Conservation (phyloP, 2,797 vertebrate species). For the Setipinna tenuifilis region DNA sequence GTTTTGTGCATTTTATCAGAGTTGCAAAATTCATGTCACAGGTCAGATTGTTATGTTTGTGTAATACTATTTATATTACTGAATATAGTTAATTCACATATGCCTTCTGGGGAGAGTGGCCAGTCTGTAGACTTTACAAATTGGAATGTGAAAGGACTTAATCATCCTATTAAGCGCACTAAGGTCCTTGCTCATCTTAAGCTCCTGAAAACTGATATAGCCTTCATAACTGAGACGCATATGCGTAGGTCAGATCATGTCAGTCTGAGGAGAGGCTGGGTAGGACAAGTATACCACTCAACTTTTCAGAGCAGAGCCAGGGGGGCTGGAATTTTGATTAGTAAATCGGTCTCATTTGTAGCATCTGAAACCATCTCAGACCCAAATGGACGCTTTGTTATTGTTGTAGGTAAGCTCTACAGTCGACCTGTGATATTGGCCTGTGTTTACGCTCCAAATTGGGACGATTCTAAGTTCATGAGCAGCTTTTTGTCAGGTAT, state of each 20-base stretch:
- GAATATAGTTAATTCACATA: not conserved
- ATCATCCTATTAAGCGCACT: not conserved
- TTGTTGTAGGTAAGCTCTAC: too few relatives aligned
- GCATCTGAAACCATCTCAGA: not conserved
- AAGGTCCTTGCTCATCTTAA: not conserved
- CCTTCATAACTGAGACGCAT: not conserved
- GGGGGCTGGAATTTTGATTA: conserved; percentile 10
- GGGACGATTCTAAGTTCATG: conserved; percentile 5
- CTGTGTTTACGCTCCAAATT: conserved; percentile 16
- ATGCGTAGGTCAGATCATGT: not conserved
- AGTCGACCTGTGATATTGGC: not conserved
- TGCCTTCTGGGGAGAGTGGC: not conserved
- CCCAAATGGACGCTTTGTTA: not conserved
- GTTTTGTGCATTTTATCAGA: not conserved
- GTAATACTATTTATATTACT: not conserved
- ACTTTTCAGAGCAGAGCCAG: not conserved
- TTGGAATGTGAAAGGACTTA: conserved; percentile 17
- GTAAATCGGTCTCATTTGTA: not conserved
- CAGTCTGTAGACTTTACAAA: not conserved
- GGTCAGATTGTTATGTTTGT: not conserved
- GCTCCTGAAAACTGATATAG: not conserved
- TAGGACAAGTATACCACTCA: conserved; percentile 5
- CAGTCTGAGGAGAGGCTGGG: not conserved
- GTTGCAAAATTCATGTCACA: not conserved
- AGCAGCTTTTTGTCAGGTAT: not conserved